Evolutionary conservation across 2,888 invertebrate genomes (phyloP), one percentile per base, ranked within the genome.

Genomic region (Drosophila meridiana): DNA sequence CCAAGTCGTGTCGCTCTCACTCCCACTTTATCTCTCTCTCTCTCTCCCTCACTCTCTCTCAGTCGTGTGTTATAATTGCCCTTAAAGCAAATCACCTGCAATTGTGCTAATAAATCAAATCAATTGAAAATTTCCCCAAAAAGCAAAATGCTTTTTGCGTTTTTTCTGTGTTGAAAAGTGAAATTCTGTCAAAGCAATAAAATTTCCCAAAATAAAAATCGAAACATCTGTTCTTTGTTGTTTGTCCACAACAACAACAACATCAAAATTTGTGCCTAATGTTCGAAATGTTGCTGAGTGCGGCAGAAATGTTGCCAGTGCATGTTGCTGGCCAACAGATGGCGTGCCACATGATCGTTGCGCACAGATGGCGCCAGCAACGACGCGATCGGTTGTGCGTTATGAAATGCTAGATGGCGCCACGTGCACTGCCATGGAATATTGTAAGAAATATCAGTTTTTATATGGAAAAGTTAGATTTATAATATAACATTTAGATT

Each of bases 161-260:
- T 52, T 34, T 47, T 47, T 53, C 57, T 50, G 70, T 67, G 64
- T 70, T 82, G 72, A 72, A 79, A 86, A 83, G 82, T 90, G 86
- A 83, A 76, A 78, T 73, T 78, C 80, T 82, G 82, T 89, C 71
- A 84, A 87, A 87, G 78, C 75, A 80, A 83, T 88, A 70, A 87
- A 90, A 91, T 83, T 82, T 90, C 87, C 90, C 90, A 89, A 90
- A 91, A 84, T 90, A 90, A 84, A 90, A 90, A 80, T 79, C 67
- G 74, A 87, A 90, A 81, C 87, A 89, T 88, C 76, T 89, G 90
- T 83, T 91, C 73, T 78, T 80, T 78, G 78, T 78, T 78, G 78
- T 80, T 80, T 70, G 52, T 65, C 61, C 32, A 47, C 56, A 43
- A 64, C 50, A 57, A 13, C 48, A 48, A 30, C 30, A 59, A 28